These are phyloP conservation scores for Brachionus calyciflorus DNA, from an alignment of 1,140 invertebrate species.

Conservation along the genomic window DNA sequence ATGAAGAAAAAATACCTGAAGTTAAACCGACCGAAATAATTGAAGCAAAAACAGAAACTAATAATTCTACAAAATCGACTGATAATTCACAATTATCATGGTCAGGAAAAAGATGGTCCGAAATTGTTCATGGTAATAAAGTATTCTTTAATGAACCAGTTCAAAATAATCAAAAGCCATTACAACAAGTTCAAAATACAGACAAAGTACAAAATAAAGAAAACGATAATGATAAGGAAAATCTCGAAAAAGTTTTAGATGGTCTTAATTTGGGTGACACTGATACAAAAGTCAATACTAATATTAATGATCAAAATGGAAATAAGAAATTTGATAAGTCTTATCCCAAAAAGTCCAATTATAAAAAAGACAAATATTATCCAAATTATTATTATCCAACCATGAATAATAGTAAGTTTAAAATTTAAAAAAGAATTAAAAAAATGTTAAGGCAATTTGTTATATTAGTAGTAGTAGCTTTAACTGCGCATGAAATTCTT, in stretches of 20 bases:
- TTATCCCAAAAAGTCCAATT: conserved; percentile 8
- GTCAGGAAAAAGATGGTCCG: conserved; percentile 9
- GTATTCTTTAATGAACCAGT: neutral
- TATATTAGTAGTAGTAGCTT: too few relatives aligned
- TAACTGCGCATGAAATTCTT: too few relatives aligned
- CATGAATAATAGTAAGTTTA: neutral
- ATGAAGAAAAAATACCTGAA: neutral
- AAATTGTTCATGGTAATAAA: conserved; percentile 12
- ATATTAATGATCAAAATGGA: neutral
- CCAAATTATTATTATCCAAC: neutral
- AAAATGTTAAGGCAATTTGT: too few relatives aligned
- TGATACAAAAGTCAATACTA: too few relatives aligned
- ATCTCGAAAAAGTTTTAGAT: neutral
- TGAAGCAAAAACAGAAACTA: neutral
- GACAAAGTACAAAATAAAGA: neutral
- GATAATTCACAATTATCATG: neutral
- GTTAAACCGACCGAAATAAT: neutral
- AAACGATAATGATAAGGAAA: neutral
- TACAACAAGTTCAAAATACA: neutral
- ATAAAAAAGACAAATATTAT: conserved; percentile 1
- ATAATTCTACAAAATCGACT: neutral
- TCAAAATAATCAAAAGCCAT: too few relatives aligned
- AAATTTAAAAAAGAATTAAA: too few relatives aligned
- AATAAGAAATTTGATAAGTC: neutral
- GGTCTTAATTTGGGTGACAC: neutral